phyloP scores from a whole-genome alignment of 1,140 invertebrate species.

The Zaprionus vittiger region DNA sequence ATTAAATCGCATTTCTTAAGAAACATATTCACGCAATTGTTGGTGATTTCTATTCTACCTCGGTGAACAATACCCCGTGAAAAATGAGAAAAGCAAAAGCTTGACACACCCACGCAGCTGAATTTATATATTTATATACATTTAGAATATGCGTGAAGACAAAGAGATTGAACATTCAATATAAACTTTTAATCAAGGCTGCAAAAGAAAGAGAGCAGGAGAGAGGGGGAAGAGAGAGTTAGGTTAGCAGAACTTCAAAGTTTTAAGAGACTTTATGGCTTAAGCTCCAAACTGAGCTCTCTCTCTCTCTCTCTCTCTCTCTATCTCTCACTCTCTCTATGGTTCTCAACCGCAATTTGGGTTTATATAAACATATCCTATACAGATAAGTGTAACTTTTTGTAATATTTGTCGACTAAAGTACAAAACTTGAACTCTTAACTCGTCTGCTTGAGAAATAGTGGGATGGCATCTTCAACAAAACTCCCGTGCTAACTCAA shows the following conservation, averaged over 20 bases:
- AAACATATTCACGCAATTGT: slow-evolving; percentile 12
- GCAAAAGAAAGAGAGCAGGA: background rate
- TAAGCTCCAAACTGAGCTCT: background rate
- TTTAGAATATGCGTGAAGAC: background rate
- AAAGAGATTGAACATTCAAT: slow-evolving; percentile 2
- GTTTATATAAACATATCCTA: background rate
- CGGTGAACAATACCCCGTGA: background rate
- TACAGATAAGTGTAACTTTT: background rate
- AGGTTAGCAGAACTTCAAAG: background rate
- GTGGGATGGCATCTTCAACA: background rate
- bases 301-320: background rate
- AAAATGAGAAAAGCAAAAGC: background rate
- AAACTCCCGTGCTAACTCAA: background rate
- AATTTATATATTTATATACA: no score
- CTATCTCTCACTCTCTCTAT: background rate
- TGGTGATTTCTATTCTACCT: background rate
- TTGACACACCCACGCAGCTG: background rate
- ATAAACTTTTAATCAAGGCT: background rate
- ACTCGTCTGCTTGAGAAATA: background rate
- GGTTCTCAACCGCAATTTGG: background rate
- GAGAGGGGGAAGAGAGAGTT: background rate
- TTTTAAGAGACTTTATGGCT: background rate
- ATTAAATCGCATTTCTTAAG: slow-evolving; percentile 6
- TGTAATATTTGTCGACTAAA: background rate
- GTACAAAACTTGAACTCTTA: background rate